Percentiles rank a stretch among this genome's conserved stretches.
These are phyloP conservation scores for Spongilla lacustris DNA, from an alignment of 37 sponge, comb jelly and placozoan species.

Conservation along the genomic window DNA sequence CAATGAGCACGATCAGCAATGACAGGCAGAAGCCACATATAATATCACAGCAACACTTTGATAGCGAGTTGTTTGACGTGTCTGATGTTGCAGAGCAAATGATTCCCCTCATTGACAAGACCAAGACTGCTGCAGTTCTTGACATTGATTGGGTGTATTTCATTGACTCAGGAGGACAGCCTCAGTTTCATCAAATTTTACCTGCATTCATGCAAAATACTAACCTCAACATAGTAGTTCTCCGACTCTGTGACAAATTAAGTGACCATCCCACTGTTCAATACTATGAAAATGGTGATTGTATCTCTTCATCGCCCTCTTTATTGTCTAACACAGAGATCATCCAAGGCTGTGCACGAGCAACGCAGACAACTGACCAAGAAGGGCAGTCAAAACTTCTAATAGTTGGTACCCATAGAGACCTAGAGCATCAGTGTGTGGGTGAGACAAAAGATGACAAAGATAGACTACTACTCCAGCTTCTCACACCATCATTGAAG, in stretches of 20 bases:
- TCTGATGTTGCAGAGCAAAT: no score
- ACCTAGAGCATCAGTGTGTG: background rate
- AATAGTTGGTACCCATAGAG: background rate
- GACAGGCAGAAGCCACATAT: no score
- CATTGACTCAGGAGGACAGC: constrained; percentile 10
- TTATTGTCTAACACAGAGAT: background rate
- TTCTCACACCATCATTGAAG: background rate
- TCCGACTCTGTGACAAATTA: background rate
- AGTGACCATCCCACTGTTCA: background rate
- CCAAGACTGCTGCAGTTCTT: no score
- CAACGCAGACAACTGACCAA: background rate
- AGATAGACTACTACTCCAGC: background rate
- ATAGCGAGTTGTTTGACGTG: no score
- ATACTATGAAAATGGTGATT: background rate
- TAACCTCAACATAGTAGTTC: background rate
- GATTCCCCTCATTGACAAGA: no score
- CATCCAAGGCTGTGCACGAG: background rate
- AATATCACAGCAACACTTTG: no score
- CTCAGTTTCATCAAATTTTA: background rate
- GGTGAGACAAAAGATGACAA: background rate
- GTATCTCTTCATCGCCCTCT: background rate
- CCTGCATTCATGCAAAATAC: background rate
- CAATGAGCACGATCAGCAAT: no score
- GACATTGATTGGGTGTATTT: constrained; percentile 5
- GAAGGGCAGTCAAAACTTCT: background rate